phyloP scores from a whole-genome alignment of 2,888 invertebrate species.

The Macaria liturata region DNA sequence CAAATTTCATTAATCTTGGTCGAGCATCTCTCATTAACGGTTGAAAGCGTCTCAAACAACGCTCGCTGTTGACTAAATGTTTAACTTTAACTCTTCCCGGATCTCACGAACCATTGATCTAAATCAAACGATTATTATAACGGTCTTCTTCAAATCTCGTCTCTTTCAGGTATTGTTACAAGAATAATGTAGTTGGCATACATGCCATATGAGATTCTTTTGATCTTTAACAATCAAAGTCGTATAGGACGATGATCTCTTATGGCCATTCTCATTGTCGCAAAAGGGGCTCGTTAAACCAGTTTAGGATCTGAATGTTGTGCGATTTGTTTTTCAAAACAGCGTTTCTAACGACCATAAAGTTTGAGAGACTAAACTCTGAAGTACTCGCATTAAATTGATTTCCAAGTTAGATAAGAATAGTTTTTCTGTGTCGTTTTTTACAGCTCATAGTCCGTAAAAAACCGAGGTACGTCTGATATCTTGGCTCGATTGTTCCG shows the following conservation, averaged over 20 bases:
- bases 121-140: constrained; percentile 61
- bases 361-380: background rate
- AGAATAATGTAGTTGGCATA: constrained; percentile 34
- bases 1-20: constrained; percentile 49
- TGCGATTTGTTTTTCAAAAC: constrained; percentile 38
- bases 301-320: constrained; percentile 35
- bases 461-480: constrained; percentile 29
- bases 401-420: constrained; percentile 36
- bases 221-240: constrained; percentile 54
- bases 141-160: constrained; percentile 45
- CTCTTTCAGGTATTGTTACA: constrained; percentile 32
- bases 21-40: constrained; percentile 48
- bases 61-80: constrained; percentile 48
- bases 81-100: constrained; percentile 44
- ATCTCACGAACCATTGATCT: constrained; percentile 60
- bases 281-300: constrained; percentile 45
- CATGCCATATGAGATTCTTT: constrained; percentile 36
- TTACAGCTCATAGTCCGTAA: constrained; percentile 27
- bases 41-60: constrained; percentile 48
- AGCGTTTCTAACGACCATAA: constrained; percentile 13
- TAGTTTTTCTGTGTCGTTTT: constrained; percentile 31
- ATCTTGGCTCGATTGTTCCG: constrained; percentile 30
- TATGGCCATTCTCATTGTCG: constrained; percentile 48
- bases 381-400: constrained; percentile 31
- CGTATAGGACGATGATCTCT: constrained; percentile 51